A percentile compares a stretch with the other conserved stretches of the same genome.
phyloP scores from a whole-genome alignment of 1,140 invertebrate species.

The Pinna nobilis region DNA sequence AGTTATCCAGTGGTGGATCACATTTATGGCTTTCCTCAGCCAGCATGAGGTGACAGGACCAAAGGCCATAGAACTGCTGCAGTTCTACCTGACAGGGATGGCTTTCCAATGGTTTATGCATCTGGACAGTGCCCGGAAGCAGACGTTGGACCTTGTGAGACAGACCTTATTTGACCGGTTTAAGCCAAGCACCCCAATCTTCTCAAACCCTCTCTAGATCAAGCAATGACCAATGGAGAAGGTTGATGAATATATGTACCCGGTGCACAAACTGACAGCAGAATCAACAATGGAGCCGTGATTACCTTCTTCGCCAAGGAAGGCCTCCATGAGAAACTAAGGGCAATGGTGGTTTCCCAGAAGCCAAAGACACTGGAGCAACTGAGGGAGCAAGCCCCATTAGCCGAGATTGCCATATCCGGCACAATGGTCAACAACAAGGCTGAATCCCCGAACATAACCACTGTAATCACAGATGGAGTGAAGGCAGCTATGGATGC shows the following conservation, averaged over 20 bases:
- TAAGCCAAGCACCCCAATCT: background rate
- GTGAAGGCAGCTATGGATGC: too few relatives aligned
- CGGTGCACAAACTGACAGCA: background rate
- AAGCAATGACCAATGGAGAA: background rate
- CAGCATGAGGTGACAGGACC: background rate
- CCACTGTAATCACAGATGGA: background rate
- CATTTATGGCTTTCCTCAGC: background rate
- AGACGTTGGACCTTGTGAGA: background rate
- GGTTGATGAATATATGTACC: background rate
- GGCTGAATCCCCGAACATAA: background rate
- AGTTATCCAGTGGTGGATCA: background rate
- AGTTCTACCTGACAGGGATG: background rate
- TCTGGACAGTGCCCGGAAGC: background rate
- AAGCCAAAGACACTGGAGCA: background rate
- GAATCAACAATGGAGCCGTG: background rate
- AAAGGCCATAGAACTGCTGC: background rate
- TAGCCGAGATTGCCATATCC: background rate
- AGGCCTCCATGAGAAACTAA: background rate
- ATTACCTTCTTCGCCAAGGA: background rate
- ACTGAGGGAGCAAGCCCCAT: background rate
- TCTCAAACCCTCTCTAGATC: background rate
- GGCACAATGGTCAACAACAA: background rate
- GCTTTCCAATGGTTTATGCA: conserved; percentile 1
- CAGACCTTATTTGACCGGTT: background rate
- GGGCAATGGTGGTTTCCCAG: background rate